Evolutionary conservation across 2,888 invertebrate genomes (phyloP).

Genomic region (Agrotis segetum): DNA sequence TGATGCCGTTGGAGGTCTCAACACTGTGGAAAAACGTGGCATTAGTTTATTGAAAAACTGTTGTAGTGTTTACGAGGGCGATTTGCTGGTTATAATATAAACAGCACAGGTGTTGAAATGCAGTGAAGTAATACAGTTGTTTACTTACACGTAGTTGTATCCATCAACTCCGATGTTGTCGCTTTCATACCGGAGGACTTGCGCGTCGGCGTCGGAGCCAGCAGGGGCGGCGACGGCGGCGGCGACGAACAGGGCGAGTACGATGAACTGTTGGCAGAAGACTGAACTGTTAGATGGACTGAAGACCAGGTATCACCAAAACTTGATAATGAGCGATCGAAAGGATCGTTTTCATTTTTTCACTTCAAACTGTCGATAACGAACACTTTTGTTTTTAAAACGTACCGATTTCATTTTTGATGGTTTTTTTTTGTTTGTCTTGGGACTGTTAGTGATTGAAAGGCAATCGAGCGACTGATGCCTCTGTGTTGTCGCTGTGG

Average conservation of each 20-base stretch:
- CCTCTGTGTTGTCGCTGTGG: slow-evolving; percentile 67
- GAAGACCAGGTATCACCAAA: slow-evolving; percentile 4
- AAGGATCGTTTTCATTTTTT: neutral
- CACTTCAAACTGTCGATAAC: neutral
- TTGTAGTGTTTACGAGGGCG: neutral
- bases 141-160: slow-evolving; percentile 75
- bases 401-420: slow-evolving; percentile 89
- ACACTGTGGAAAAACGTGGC: slow-evolving; percentile 63
- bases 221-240: slow-evolving; percentile 77
- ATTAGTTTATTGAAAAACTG: neutral
- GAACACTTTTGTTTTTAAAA: slow-evolving; percentile 57
- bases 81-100: neutral
- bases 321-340: neutral
- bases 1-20: slow-evolving; percentile 81
- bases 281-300: slow-evolving; percentile 28
- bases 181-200: slow-evolving; percentile 64
- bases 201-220: slow-evolving; percentile 73
- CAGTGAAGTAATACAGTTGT: neutral
- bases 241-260: slow-evolving; percentile 79
- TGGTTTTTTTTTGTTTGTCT: slow-evolving; percentile 69
- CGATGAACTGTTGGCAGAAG: slow-evolving; percentile 80
- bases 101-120: neutral
- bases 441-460: slow-evolving; percentile 72
- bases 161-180: slow-evolving; percentile 81
- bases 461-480: slow-evolving; percentile 85